Evolutionary conservation across 1,140 invertebrate species (phyloP), one percentile per base, ranked within the genome.

Genomic region (Apis cerana): DNA sequence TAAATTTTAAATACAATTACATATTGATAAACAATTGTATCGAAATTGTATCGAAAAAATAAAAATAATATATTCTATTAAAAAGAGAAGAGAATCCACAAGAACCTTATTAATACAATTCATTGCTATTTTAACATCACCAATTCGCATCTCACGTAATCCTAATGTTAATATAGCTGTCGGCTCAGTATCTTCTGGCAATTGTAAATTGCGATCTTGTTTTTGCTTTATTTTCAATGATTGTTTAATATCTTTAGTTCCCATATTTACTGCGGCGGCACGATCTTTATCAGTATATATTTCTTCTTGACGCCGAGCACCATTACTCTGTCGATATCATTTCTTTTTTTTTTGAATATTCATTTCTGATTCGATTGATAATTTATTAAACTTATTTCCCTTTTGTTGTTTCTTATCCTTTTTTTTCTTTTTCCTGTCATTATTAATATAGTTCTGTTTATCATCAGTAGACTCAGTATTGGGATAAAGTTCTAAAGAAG

Each of bases 201-300:
- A 96, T 79, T 97, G 95, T 56, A 97, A 90, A 0, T 95, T 95
- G 80, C 97, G 95, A 89, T 98, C 97, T 82, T 97, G 96, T 75
- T 96, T 96, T 76, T 97, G 95, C 89, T 98, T 98, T 80, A 97
- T 95, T 89, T 96, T 97, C 71, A 98, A 93, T 43, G 97, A 97
- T 82, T 97, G 96, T 89, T 98, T 98, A 58, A 98, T 98, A 90
- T 98, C 97, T 68, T 96, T 94, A 82, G 94, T 96, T 0, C 97
- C 97, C 95, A 98, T 95, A 86, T 97, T 97, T 10, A 98, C 97
- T 2, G 97, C 97, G 0, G 98, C 97, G 0, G 98, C 98, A 15
- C 98, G 93, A 91, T 98, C 98, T 90, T 98, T 98, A 91, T 98
- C 98, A 15, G 97, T 98, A 90, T 98, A 98, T 19, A 97, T 92